Conservation (phyloP, 2,113 vertebrate species). For the Rhodinocichla rosea region DNA sequence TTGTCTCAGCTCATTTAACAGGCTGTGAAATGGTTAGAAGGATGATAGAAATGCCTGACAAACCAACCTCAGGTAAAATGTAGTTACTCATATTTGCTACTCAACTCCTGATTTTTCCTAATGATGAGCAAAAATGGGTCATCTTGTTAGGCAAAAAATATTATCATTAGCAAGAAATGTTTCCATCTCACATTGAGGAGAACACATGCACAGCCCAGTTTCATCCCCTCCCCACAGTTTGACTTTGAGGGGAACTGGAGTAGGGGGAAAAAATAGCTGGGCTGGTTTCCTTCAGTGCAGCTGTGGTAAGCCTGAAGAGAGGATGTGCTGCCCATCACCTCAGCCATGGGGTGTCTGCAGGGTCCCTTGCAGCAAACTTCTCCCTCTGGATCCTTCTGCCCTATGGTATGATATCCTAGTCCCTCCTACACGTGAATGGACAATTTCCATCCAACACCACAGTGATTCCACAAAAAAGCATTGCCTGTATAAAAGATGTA, state of each 20-base stretch:
- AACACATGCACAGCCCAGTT: neutral
- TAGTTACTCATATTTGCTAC: neutral
- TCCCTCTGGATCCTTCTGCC: neutral
- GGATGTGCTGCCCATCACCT: rapidly evolving
- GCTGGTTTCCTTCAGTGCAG: neutral
- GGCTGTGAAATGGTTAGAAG: neutral
- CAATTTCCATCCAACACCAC: neutral
- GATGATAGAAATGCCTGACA: constrained; percentile 1
- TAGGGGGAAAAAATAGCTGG: neutral
- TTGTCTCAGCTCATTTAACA: constrained; percentile 33
- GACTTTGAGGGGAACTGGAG: neutral
- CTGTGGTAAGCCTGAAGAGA: neutral
- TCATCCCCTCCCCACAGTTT: neutral
- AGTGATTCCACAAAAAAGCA: neutral
- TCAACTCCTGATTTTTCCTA: neutral
- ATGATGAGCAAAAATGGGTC: neutral
- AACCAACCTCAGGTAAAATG: neutral
- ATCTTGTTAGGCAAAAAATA: neutral
- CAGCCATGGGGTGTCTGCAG: rapidly evolving
- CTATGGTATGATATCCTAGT: neutral
- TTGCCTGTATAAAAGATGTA: neutral
- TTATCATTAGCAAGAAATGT: neutral
- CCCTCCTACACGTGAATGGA: neutral
- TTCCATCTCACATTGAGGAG: neutral
- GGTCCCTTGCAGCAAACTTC: neutral